Evolutionary conservation across 2,888 invertebrate genomes (phyloP).

Genomic region (Drosophila lacicola): DNA sequence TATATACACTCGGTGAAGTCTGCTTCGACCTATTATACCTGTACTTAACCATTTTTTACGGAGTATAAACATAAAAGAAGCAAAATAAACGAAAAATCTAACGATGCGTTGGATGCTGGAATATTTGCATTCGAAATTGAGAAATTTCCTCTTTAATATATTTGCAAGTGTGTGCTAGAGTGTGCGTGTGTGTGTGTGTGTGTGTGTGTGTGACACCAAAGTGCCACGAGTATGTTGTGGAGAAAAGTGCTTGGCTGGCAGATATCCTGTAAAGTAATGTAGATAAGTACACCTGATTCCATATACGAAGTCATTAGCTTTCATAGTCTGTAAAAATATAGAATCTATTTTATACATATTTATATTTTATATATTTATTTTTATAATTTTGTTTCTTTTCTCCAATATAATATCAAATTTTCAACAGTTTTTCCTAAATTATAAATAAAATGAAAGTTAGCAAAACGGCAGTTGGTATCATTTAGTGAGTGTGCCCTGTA

Average conservation of each 20-base stretch:
- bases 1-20: too few species aligned
- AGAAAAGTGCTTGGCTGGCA: neutral
- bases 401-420: too few species aligned
- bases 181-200: conserved; percentile 13
- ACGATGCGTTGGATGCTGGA: conserved; percentile 54
- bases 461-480: too few species aligned
- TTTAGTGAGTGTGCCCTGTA: conserved; percentile 5
- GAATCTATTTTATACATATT: neutral
- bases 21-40: too few species aligned
- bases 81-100: conserved; percentile 39
- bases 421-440: too few species aligned
- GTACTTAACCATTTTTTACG: too few species aligned
- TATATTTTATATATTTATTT: neutral
- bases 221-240: too few species aligned
- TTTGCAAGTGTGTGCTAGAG: neutral
- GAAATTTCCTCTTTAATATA: conserved; percentile 49
- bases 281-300: too few species aligned
- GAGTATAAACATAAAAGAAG: too few species aligned
- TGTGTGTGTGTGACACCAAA: conserved; percentile 14
- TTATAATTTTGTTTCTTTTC: neutral
- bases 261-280: neutral
- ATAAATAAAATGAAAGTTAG: too few species aligned
- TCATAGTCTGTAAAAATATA: neutral
- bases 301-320: too few species aligned
- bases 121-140: conserved; percentile 76